These are phyloP conservation scores for Plebejus anna DNA, from an alignment of 2,888 invertebrate genomes.

Conservation along the genomic window DNA sequence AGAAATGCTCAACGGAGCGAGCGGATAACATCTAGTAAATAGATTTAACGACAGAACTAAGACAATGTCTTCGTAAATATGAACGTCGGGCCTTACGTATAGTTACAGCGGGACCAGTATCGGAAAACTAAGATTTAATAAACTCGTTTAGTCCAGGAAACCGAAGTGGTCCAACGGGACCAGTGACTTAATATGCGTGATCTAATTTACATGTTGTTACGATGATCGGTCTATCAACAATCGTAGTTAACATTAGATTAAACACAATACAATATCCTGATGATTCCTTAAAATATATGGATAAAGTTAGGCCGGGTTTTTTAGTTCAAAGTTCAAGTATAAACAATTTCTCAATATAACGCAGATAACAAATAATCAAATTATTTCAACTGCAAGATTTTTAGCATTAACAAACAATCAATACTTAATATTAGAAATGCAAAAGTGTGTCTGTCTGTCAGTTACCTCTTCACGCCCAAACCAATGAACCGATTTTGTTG, in stretches of 20 bases:
- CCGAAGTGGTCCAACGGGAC: conserved; percentile 54
- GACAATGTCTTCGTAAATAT: conserved; percentile 24
- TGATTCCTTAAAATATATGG: neutral
- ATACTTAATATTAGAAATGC: too few species aligned
- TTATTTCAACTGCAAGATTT: too few species aligned
- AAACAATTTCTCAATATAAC: too few species aligned
- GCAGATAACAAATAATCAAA: too few species aligned
- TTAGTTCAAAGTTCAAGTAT: too few species aligned
- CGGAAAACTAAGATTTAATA: conserved; percentile 25
- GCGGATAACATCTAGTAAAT: conserved; percentile 17
- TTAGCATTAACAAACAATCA: too few species aligned
- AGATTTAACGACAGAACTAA: conserved; percentile 2
- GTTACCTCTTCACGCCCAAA: too few species aligned
- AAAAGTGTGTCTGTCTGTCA: too few species aligned
- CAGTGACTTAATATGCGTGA: conserved; percentile 50
- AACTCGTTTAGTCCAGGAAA: conserved; percentile 51
- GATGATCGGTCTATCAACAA: conserved; percentile 46
- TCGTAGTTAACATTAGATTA: neutral
- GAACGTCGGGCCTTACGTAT: neutral
- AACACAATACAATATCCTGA: neutral
- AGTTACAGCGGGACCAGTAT: conserved; percentile 10
- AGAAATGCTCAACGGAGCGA: neutral
- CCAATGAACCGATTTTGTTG: too few species aligned
- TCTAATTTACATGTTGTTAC: conserved; percentile 54
- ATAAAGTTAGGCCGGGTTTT: too few species aligned